phyloP scores from a whole-genome alignment of 2,113 vertebrate genomes.

The Lasiurus cinereus region DNA sequence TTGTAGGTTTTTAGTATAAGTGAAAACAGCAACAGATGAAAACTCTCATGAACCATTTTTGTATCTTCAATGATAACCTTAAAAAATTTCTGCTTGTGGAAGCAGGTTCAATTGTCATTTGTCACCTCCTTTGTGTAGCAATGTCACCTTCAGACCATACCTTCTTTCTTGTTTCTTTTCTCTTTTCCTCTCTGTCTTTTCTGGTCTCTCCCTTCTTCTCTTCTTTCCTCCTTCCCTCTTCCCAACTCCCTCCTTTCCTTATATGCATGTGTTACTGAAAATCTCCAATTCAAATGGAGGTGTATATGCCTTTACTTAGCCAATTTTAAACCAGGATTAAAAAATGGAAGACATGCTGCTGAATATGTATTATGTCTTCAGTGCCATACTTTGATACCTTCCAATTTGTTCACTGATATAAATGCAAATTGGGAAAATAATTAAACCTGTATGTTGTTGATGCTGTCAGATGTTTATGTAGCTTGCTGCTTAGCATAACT shows the following conservation, averaged over 20 bases:
- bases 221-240: neutral
- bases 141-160: slow-evolving; percentile 46
- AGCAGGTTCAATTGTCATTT: slow-evolving; percentile 52
- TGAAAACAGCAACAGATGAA: slow-evolving; percentile 61
- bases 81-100: slow-evolving; percentile 60
- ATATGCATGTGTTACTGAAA: slow-evolving; percentile 47
- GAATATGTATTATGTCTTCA: slow-evolving; percentile 67
- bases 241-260: neutral
- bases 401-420: slow-evolving; percentile 29
- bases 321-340: slow-evolving; percentile 61
- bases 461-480: slow-evolving; percentile 58
- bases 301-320: slow-evolving; percentile 65
- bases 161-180: slow-evolving; percentile 24
- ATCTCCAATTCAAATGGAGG: slow-evolving; percentile 64
- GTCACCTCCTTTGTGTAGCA: neutral
- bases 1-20: slow-evolving; percentile 72
- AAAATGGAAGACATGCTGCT: slow-evolving; percentile 45
- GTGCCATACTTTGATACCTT: slow-evolving; percentile 74
- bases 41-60: slow-evolving; percentile 72
- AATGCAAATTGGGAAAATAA: slow-evolving; percentile 50
- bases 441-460: slow-evolving; percentile 63
- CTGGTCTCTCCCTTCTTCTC: neutral
- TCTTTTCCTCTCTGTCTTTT: slow-evolving; percentile 9
- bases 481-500: slow-evolving; percentile 42
- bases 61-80: slow-evolving; percentile 48